A percentile compares a stretch with the other conserved stretches of the same genome.
phyloP scores from a whole-genome alignment of 2,797 vertebrate species.

The Carduelis carduelis region DNA sequence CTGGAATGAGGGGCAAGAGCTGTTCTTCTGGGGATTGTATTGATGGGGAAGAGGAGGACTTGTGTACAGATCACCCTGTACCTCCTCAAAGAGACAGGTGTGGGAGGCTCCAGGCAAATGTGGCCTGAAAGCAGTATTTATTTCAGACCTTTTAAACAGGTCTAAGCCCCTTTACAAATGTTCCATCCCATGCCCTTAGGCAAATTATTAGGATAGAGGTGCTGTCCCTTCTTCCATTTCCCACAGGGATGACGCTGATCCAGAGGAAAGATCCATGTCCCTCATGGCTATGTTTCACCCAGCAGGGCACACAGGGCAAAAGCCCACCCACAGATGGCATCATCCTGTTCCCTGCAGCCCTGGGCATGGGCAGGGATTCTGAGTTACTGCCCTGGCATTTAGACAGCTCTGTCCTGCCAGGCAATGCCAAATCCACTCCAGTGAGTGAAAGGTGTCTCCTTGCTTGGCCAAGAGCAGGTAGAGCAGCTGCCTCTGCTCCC shows the following conservation, averaged over 20 bases:
- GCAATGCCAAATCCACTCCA: neutral
- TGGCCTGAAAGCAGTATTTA: neutral
- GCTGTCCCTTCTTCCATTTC: neutral
- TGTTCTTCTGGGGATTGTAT: neutral
- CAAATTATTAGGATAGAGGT: neutral
- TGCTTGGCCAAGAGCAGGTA: neutral
- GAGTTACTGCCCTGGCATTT: neutral
- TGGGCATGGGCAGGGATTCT: fast-evolving
- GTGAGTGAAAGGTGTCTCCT: neutral
- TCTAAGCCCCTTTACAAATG: neutral
- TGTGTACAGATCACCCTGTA: neutral
- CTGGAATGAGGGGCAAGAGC: neutral
- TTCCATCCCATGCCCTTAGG: neutral
- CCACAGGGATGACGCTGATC: no score
- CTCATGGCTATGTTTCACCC: neutral
- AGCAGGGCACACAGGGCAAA: neutral
- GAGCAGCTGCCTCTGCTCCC: neutral
- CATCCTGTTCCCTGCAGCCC: fast-evolving
- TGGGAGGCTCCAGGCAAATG: neutral
- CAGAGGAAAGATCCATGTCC: no score
- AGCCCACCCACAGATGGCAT: neutral
- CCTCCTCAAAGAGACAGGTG: neutral
- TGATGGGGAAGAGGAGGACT: neutral
- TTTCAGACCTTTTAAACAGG: neutral
- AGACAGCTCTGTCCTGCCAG: neutral